These are phyloP conservation scores for Megamerina dolium DNA, from an alignment of 2,888 invertebrate species.

Conservation along the genomic window DNA sequence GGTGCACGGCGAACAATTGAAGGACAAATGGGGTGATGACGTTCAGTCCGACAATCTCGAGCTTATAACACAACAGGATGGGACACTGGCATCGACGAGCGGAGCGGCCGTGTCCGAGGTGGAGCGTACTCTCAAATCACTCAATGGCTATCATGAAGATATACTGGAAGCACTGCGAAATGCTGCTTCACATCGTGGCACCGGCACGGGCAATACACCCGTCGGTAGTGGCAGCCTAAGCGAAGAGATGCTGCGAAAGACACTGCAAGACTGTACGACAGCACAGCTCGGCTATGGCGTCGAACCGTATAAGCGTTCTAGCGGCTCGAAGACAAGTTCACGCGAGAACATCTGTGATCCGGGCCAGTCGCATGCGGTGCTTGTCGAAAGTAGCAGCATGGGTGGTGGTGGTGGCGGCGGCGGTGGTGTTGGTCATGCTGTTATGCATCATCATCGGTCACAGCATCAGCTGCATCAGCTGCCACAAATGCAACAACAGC, in stretches of 20 bases:
- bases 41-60: constrained; percentile 67
- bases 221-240: constrained; percentile 62
- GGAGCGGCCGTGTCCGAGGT: constrained; percentile 66
- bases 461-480: constrained; percentile 47
- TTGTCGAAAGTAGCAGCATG: constrained; percentile 46
- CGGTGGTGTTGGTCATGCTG: constrained; percentile 43
- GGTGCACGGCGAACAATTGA: constrained; percentile 63
- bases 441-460: constrained; percentile 42
- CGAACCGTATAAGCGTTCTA: constrained; percentile 55
- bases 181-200: constrained; percentile 67
- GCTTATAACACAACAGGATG: constrained; percentile 62
- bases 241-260: constrained; percentile 64
- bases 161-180: constrained; percentile 83
- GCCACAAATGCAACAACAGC: constrained; percentile 49
- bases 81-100: constrained; percentile 57
- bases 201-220: constrained; percentile 56
- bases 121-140: constrained; percentile 79
- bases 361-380: constrained; percentile 56
- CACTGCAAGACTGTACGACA: constrained; percentile 57
- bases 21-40: constrained; percentile 70
- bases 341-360: constrained; percentile 73
- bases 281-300: constrained; percentile 53
- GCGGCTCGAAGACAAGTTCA: constrained; percentile 53
- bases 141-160: constrained; percentile 89
- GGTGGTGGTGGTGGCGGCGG: constrained; percentile 35